Evolutionary conservation across 2,797 vertebrate species (phyloP).

Genomic region (Cichlasoma orientale): DNA sequence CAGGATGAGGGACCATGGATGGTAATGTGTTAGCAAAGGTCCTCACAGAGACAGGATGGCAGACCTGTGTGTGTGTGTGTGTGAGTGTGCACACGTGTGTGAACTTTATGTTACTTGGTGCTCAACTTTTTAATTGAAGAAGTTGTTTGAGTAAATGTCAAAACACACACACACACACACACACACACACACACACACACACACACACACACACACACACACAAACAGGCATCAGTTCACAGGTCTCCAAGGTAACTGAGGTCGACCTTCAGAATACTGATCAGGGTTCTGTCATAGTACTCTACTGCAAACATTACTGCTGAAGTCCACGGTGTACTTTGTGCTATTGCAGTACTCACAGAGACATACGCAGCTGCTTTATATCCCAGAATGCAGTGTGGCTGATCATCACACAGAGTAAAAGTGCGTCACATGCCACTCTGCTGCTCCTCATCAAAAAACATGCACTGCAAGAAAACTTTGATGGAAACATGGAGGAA

Average conservation of each 20-base stretch:
- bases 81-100: conserved; percentile 12
- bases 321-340: background rate
- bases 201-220: too few relatives aligned
- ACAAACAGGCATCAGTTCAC: conserved; percentile 43
- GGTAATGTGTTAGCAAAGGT: background rate
- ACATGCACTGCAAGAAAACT: accelerated
- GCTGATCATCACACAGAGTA: accelerated
- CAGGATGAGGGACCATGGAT: background rate
- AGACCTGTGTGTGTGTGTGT: background rate
- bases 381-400: background rate
- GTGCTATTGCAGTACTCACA: background rate
- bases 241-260: conserved; percentile 42
- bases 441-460: background rate
- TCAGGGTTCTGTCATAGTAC: conserved; percentile 2
- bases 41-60: background rate
- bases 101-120: background rate
- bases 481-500: too few relatives aligned
- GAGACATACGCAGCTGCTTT: background rate
- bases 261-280: conserved; percentile 47
- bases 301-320: background rate
- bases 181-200: conserved; percentile 10
- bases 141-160: background rate
- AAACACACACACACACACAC: background rate
- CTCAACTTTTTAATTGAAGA: background rate
- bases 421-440: too few relatives aligned